A percentile compares a stretch with the other conserved stretches of the same genome.
phyloP scores from a whole-genome alignment of 2,797 vertebrate genomes.

The Paramormyrops hopkinsi region DNA sequence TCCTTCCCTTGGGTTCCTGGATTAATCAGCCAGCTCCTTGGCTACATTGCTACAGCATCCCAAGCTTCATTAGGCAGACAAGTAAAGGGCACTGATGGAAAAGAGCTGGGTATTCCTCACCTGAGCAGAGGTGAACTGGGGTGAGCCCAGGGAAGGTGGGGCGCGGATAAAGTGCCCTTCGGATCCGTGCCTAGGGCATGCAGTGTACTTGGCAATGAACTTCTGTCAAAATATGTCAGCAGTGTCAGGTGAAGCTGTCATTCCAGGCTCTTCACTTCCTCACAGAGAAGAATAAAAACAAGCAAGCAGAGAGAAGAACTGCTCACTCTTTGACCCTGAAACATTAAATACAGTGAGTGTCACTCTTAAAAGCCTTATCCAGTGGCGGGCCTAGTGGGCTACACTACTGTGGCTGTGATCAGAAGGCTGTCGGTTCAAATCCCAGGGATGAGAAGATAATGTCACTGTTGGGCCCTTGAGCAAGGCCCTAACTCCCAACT shows the following conservation, averaged over 20 bases:
- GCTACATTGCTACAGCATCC: conserved; percentile 60
- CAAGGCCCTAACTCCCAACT: not conserved
- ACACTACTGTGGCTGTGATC: not conserved
- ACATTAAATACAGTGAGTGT: not conserved
- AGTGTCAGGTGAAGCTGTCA: not conserved
- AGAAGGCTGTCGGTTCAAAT: not conserved
- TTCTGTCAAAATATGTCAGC: not conserved
- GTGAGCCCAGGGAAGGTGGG: not conserved
- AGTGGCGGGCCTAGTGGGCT: not conserved
- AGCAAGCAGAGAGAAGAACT: not conserved
- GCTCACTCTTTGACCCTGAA: not conserved
- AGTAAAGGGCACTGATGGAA: conserved; percentile 53
- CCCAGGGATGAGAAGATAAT: not conserved
- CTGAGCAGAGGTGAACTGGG: conserved; percentile 53
- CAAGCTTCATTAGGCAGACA: conserved; percentile 65
- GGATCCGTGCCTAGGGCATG: not conserved
- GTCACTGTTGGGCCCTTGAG: not conserved
- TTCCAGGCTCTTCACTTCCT: not conserved
- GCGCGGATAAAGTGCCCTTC: not conserved
- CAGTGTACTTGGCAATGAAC: not conserved
- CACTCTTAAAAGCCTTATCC: not conserved
- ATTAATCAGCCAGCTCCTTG: conserved; percentile 55
- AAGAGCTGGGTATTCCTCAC: conserved; percentile 61
- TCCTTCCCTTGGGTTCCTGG: conserved; percentile 55
- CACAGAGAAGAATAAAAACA: not conserved